phyloP scores from a whole-genome alignment of 2,888 invertebrate genomes.

The Cosmopolites sordidus region DNA sequence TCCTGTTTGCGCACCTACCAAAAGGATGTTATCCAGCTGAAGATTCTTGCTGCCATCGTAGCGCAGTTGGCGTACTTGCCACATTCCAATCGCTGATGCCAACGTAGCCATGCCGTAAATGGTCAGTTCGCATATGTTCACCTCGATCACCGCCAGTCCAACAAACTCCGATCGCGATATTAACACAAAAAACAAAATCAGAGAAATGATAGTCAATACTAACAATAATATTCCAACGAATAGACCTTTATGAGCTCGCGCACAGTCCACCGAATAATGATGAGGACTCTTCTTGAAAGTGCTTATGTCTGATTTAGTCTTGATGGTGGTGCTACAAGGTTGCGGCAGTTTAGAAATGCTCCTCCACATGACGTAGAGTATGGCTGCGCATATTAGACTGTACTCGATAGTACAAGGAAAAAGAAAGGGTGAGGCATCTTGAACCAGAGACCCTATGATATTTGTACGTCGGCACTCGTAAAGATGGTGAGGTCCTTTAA shows the following conservation, averaged over 20 bases:
- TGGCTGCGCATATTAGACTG: slow-evolving; percentile 92
- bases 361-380: slow-evolving; percentile 96
- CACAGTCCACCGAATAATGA: slow-evolving; percentile 91
- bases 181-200: slow-evolving; percentile 87
- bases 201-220: slow-evolving; percentile 72
- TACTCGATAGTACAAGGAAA: slow-evolving; percentile 96
- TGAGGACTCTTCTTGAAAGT: slow-evolving; percentile 76
- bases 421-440: slow-evolving; percentile 58
- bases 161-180: slow-evolving; percentile 52
- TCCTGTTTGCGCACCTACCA: slow-evolving; percentile 84
- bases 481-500: slow-evolving; percentile 82
- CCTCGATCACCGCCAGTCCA: slow-evolving; percentile 41
- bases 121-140: slow-evolving; percentile 68
- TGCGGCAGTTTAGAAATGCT: slow-evolving; percentile 68
- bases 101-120: slow-evolving; percentile 63
- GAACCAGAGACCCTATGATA: slow-evolving; percentile 74
- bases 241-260: slow-evolving; percentile 87
- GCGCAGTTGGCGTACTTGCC: slow-evolving; percentile 64
- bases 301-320: slow-evolving; percentile 45
- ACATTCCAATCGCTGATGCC: slow-evolving; percentile 54
- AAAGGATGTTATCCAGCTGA: slow-evolving; percentile 69
- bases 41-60: slow-evolving; percentile 54
- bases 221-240: slow-evolving; percentile 71
- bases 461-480: slow-evolving; percentile 86
- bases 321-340: slow-evolving; percentile 24